Evolutionary conservation across 2,113 vertebrate species (phyloP), one percentile per base, ranked within the genome.

Genomic region (Sander vitreus): DNA sequence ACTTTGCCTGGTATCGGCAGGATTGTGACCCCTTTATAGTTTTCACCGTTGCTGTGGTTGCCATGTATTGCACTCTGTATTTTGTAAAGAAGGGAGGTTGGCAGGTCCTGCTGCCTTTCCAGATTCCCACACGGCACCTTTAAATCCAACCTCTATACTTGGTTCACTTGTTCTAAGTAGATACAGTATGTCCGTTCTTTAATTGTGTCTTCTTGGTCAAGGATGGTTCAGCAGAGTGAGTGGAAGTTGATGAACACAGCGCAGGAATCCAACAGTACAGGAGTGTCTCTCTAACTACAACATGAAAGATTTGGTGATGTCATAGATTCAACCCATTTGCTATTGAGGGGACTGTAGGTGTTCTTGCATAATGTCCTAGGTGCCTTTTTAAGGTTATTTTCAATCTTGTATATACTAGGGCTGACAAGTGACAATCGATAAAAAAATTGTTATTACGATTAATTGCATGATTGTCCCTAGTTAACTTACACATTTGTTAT

Each of bases 1-100:
- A 71, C 77, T 70, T 68, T 67, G 70, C 65, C 70, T 50, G 65
- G 18, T 50, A 54, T 45, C 48, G 59, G 33, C 58, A 50, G 54
- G 55, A 59, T 23, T 51, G 64, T 48, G 62, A 79, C 75, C 59
- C 27, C 23, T 70, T 30, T 2, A 10, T 19, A 45, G 66, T 75
- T 54, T 36, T 57, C 39, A 55, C 54, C 39, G 30, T 58, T 68
- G 66, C 66, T 73, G 43, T 62, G 55, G 62, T 60, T 53, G 39
- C 12, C 47, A 19, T 51, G 21, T 43, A 14, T 21, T 48, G 43
- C 19, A 36, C 5, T 33, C 54, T 67, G 21, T 39, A 21, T 25
- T 43, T 43, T 43, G 39, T 43, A 33, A 63, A 33, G 33, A 12
- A 62, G 4, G 21, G 16, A 54, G 25, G 59, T 23, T 51, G 65